Evolutionary conservation across 2,113 vertebrate species (phyloP), one percentile per base, ranked within the genome.

Genomic region (Oostethus manadensis): DNA sequence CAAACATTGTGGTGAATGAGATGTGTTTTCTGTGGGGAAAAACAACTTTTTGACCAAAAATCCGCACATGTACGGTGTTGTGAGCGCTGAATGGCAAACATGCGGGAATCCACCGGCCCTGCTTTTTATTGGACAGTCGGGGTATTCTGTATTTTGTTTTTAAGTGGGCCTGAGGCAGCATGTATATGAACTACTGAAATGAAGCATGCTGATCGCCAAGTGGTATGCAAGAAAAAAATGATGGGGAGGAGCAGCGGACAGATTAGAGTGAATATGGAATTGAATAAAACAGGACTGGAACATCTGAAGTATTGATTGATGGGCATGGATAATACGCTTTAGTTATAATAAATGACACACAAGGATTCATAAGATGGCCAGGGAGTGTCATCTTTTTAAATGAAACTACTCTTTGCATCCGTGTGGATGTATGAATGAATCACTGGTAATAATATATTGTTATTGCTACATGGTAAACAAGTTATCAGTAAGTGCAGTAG

Each of bases 201-300:
- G 29, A 4, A 60, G 54, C 49, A 18, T 47, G 22, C 23, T 18
- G 38, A 43, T 73, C n/a, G 3, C 38, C 64, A 62, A 65, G 62
- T 56, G 50, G 46, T 23, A 59, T 66, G 62, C 33, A 58, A 38
- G 51, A 63, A 47, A 47, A 56, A 23, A 56, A 43, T 42, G 55
- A 56, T 58, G 42, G 21, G 47, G 58, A 15, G 38, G 38, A 3
- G 6, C 11, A 13, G 38, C 49, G 48, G n/a, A 55, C 35, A 35
- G 68, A 64, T 58, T 57, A 42, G 29, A 54, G 77, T 76, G 82
- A 66, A 64, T 21, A 68, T 70, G 66, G 44, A 70, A 3, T 56
- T 38, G 47, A 59, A 57, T 35, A 74, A 22, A 10, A 58, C 29
- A 60, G 26, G 18, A 10, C 16, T 10, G 17, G 29, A 42, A 60